Conservation (phyloP, 2,888 invertebrate genomes). For the Cephus nigrinus region DNA sequence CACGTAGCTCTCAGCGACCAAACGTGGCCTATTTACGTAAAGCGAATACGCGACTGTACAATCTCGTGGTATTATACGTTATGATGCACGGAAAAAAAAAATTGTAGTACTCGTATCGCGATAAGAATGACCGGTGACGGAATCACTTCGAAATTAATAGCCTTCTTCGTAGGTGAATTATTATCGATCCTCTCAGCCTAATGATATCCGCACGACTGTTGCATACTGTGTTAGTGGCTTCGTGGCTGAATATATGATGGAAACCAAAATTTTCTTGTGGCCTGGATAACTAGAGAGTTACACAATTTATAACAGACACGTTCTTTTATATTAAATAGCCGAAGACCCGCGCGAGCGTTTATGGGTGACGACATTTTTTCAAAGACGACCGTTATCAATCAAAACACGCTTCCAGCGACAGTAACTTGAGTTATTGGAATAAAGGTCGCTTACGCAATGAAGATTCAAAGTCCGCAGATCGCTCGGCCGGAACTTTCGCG, state of each 20-base stretch:
- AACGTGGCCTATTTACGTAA: not conserved
- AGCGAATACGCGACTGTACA: not conserved
- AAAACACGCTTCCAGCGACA: not conserved
- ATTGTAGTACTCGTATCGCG: no score
- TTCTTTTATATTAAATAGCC: not conserved
- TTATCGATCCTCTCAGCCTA: not conserved
- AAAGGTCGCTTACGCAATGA: conserved; percentile 35
- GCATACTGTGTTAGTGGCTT: not conserved
- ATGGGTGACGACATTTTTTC: not conserved
- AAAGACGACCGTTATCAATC: conserved; percentile 53
- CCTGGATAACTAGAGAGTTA: not conserved
- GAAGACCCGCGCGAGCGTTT: not conserved
- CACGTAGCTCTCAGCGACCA: not conserved
- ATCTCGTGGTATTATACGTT: not conserved
- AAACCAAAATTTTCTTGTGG: not conserved
- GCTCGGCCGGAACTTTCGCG: conserved; percentile 5
- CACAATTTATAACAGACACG: not conserved
- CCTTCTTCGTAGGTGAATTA: not conserved
- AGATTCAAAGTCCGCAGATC: conserved; percentile 37
- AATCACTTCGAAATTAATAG: not conserved
- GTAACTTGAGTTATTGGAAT: conserved; percentile 14
- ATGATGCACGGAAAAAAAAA: not conserved
- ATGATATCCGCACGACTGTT: not conserved
- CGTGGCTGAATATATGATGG: not conserved
- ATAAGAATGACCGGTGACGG: not conserved